A percentile compares a stretch with the other conserved stretches of the same genome.
phyloP scores from a whole-genome alignment of 1,140 invertebrate genomes.

The Sinonovacula constricta region DNA sequence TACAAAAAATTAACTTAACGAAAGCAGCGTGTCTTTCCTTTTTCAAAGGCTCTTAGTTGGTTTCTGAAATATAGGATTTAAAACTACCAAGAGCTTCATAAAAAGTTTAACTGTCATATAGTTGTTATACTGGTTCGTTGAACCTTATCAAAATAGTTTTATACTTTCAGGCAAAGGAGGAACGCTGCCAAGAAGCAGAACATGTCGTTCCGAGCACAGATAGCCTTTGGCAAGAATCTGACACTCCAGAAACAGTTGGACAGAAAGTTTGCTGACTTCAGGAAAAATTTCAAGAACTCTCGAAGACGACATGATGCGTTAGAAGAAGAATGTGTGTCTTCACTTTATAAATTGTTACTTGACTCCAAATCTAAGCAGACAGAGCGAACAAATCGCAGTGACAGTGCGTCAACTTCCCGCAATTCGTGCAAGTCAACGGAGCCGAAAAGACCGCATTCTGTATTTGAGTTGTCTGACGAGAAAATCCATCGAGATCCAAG shows the following conservation, averaged over 20 bases:
- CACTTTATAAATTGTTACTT: slow-evolving; percentile 27
- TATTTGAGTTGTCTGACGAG: neutral
- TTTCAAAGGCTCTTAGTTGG: no score
- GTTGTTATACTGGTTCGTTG: no score
- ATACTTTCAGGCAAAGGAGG: no score
- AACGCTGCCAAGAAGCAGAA: no score
- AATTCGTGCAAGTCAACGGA: neutral
- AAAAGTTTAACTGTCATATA: no score
- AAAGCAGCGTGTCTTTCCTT: no score
- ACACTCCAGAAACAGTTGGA: slow-evolving; percentile 34
- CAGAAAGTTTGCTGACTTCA: slow-evolving; percentile 6
- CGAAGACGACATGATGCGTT: slow-evolving; percentile 29
- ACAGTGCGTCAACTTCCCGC: neutral
- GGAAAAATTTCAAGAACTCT: slow-evolving; percentile 25
- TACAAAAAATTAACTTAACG: no score
- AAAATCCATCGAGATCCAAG: neutral
- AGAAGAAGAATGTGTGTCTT: slow-evolving; percentile 28
- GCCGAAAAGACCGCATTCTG: slow-evolving; percentile 21
- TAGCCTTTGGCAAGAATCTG: slow-evolving; percentile 21
- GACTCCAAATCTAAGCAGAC: slow-evolving; percentile 21
- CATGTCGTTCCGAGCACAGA: slow-evolving; percentile 1
- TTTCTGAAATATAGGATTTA: no score
- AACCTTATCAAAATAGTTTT: no score
- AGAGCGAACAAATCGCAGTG: neutral
- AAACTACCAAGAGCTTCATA: no score